Evolutionary conservation across 1,140 invertebrate species (phyloP), one percentile per base, ranked within the genome.

Genomic region (Acromyrmex echinatior): DNA sequence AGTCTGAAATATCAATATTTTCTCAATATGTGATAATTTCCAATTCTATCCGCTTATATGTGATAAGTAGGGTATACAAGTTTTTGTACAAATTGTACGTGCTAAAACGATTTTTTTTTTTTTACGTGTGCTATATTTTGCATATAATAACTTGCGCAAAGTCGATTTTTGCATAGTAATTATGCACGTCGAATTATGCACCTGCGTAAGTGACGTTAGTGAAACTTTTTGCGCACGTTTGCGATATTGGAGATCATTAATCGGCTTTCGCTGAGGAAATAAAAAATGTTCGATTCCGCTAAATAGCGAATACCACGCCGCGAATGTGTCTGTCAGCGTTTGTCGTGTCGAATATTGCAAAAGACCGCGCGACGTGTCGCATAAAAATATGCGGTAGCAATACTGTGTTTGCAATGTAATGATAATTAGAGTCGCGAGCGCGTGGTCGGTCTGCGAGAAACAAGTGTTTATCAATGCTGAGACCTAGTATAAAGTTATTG

Each of bases 311-410:
- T 39, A 66, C n/a, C 58, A 28, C 21, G 14, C 31, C 21, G 21
- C 45, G 49, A 86, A 66, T 39, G 62, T 6, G 62, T 49, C 25
- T 7, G 62, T 86, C 82, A 56, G 74, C 63, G 53, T 79, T 79
- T 86, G 74, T 78, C 45, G 25, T 39, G n/a, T 86, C 39, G 70
- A 25, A 84, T 63, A 84, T 84, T 84, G 80, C 70, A 60, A 84
- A 84, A 84, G 28, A 6, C 5, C 80, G 53, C 6, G 68, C 70
- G n/a, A 62, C 25, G 51, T 73, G 35, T 73, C 66, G 80, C 63
- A 28, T 63, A 84, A 74, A 84, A 76, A 76, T 45, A 51, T 35
- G 56, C 80, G 45, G 39, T 18, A 51, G 70, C 70, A 35, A 84
- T 76, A 74, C n/a, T 14, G 56, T 25, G 35, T 35, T 25, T 60